Percentiles rank a stretch among this genome's conserved stretches.
Conservation (phyloP, 2,797 vertebrate species). For the Eulemur coronatus region DNA sequence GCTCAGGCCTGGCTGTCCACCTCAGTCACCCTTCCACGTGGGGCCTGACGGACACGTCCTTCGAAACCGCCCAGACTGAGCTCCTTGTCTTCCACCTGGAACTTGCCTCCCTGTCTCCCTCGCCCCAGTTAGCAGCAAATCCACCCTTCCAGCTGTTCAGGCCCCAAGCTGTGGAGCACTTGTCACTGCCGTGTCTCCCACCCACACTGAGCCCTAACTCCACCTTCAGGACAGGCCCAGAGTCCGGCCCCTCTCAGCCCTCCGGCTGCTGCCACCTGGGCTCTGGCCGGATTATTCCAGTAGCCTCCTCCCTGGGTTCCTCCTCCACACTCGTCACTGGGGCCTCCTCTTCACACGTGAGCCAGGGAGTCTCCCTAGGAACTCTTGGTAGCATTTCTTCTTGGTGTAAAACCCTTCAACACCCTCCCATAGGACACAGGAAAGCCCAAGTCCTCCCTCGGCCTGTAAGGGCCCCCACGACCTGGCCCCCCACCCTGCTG, state of each 20-base stretch:
- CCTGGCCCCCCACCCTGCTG: not conserved
- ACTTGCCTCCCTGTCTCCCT: not conserved
- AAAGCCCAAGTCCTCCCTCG: not conserved
- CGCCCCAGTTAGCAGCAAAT: not conserved
- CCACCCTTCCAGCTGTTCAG: not conserved
- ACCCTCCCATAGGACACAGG: no score
- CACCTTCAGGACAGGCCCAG: not conserved
- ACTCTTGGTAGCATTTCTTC: no score
- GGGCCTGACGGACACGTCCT: not conserved
- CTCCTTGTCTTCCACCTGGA: not conserved
- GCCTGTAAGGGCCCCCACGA: not conserved
- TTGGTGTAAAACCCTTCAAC: not conserved
- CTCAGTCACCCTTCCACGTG: not conserved
- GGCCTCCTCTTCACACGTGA: not conserved
- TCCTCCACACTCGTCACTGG: not conserved
- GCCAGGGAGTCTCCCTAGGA: not conserved
- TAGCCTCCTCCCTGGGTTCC: not conserved
- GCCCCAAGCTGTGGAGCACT: not conserved
- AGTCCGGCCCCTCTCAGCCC: fast-evolving
- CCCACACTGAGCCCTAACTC: not conserved
- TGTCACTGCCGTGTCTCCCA: no score
- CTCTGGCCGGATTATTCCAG: not conserved
- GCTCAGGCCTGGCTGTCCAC: not conserved
- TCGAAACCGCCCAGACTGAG: not conserved
- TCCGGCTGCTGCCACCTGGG: not conserved